These are phyloP conservation scores for Lepidocyrtinus sp. DNA, from an alignment of 2,888 invertebrate genomes.

Conservation along the genomic window DNA sequence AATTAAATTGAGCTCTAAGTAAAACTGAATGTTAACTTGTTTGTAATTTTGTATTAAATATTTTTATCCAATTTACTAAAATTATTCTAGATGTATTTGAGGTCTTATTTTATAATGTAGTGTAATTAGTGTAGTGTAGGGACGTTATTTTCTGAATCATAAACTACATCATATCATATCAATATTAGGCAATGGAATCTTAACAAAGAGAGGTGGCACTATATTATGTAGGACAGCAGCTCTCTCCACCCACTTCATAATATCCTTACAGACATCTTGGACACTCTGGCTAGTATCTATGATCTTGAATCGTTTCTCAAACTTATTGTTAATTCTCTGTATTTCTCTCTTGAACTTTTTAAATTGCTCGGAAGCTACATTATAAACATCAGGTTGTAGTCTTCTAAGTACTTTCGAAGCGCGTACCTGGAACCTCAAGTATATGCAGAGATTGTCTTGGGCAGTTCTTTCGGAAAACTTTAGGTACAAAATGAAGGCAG, in stretches of 20 bases:
- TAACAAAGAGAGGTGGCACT: constrained; percentile 45
- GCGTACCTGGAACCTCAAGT: constrained; percentile 40
- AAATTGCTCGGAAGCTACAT: constrained; percentile 22
- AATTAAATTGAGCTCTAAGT: no score
- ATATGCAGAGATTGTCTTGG: constrained; percentile 33
- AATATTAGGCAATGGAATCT: constrained; percentile 10
- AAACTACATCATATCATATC: background rate
- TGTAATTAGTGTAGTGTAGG: no score
- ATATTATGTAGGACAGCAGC: constrained; percentile 35
- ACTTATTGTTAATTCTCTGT: constrained; percentile 1
- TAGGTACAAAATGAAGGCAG: constrained; percentile 43
- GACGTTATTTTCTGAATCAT: no score
- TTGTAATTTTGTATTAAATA: no score
- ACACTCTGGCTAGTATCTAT: constrained; percentile 25
- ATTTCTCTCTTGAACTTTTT: constrained; percentile 44
- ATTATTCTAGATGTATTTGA: no score
- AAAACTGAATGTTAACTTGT: no score
- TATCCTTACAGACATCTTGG: constrained; percentile 26
- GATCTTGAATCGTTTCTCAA: constrained; percentile 20
- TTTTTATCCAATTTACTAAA: no score
- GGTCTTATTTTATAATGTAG: no score
- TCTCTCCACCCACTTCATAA: constrained; percentile 57
- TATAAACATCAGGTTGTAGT: constrained; percentile 28
- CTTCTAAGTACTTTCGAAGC: constrained; percentile 39
- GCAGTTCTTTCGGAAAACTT: constrained; percentile 40